Conservation (phyloP, 1,140 invertebrate genomes). For the Tetranychus urticae region DNA sequence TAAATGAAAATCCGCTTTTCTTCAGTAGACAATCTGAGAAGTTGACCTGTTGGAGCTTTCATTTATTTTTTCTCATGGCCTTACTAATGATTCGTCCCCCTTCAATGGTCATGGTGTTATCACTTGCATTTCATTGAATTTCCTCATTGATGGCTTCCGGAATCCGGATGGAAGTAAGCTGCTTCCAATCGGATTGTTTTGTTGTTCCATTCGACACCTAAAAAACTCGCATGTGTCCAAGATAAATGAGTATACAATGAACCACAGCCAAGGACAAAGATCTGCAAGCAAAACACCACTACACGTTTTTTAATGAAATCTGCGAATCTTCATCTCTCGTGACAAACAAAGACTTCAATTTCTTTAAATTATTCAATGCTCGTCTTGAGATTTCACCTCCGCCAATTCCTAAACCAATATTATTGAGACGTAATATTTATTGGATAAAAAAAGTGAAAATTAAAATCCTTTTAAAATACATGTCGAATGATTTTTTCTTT, state of each 20-base stretch:
- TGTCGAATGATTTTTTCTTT: background rate
- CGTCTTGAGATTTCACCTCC: slow-evolving; percentile 40
- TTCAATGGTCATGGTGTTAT: slow-evolving; percentile 61
- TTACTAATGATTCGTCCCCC: slow-evolving; percentile 46
- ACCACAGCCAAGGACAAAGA: no score
- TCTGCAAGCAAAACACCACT: slow-evolving; percentile 41
- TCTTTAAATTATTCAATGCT: slow-evolving; percentile 11
- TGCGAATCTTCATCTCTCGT: no score
- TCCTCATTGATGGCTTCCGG: slow-evolving; percentile 51
- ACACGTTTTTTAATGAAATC: slow-evolving; percentile 71
- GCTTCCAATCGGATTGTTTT: slow-evolving; percentile 91
- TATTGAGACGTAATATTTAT: slow-evolving; percentile 60
- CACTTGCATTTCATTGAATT: slow-evolving; percentile 68
- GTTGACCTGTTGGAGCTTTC: slow-evolving; percentile 37
- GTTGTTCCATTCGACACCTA: slow-evolving; percentile 64
- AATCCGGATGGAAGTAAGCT: slow-evolving; percentile 56
- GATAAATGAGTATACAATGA: no score
- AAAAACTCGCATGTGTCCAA: no score
- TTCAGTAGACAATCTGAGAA: slow-evolving; percentile 74
- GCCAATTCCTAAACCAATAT: slow-evolving; percentile 77
- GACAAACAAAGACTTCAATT: slow-evolving; percentile 63
- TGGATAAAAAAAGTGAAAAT: no score
- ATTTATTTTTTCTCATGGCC: slow-evolving; percentile 32
- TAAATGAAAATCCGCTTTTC: slow-evolving; percentile 43
- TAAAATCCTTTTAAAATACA: no score